phyloP scores from a whole-genome alignment of 2,888 invertebrate species.

The Ornithoptera alexandrae region DNA sequence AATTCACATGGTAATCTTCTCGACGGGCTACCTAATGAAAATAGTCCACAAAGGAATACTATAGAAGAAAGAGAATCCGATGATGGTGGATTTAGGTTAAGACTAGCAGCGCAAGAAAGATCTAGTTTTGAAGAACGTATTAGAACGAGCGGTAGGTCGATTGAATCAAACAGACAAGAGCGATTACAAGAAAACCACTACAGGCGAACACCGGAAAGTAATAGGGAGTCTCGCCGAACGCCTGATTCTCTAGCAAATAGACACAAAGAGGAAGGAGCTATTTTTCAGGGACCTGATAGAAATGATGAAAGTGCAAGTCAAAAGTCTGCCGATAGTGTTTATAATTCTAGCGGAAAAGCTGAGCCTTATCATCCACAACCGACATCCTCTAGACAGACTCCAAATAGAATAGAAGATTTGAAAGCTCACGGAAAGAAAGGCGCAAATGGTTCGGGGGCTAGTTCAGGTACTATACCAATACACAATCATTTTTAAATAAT shows the following conservation, averaged over 20 bases:
- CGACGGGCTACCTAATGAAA: constrained; percentile 65
- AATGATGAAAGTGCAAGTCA: constrained; percentile 72
- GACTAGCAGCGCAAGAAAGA: constrained; percentile 63
- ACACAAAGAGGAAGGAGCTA: constrained; percentile 58
- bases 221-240: constrained; percentile 52
- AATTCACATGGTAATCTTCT: constrained; percentile 82
- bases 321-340: constrained; percentile 79
- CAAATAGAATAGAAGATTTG: constrained; percentile 72
- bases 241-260: constrained; percentile 63
- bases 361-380: constrained; percentile 69
- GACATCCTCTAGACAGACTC: constrained; percentile 72
- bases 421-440: constrained; percentile 71
- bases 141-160: constrained; percentile 68
- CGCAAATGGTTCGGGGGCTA: constrained; percentile 80
- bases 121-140: constrained; percentile 70
- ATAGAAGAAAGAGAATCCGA: constrained; percentile 79
- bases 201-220: constrained; percentile 65
- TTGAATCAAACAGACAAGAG: constrained; percentile 56
- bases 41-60: constrained; percentile 46
- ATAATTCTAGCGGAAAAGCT: constrained; percentile 75
- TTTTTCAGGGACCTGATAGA: constrained; percentile 49
- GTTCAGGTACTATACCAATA: constrained; percentile 66
- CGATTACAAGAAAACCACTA: constrained; percentile 57
- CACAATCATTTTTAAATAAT: too few species aligned
- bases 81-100: constrained; percentile 81